Evolutionary conservation across 2,113 vertebrate species (phyloP), one percentile per base, ranked within the genome.

Genomic region (Trichomycterus rosablanca): DNA sequence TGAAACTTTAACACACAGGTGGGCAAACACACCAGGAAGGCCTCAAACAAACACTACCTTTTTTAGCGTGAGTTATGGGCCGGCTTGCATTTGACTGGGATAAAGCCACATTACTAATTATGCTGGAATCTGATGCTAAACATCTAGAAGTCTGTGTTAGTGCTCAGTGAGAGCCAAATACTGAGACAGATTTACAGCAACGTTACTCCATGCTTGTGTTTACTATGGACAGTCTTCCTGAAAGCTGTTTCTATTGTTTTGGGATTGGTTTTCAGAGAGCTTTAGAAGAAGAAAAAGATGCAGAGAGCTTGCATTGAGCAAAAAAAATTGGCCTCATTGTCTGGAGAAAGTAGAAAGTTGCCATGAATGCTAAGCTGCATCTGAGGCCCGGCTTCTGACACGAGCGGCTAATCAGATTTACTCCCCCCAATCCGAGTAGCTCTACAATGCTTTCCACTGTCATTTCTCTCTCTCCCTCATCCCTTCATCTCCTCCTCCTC

Each of bases 351-450:
- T 83, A 90, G 88, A 95, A 93, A 93, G 88, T 90, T 87, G 83
- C 87, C 89, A 86, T 86, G 84, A 92, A 93, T 90, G 89, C 91
- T 95, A 92, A 95, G 90, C 94, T 95, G 90, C 87, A 92, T 93
- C 92, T 92, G 91, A 88, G 81, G 89, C 91, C 91, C 92, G n/a
- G 90, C 89, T 93, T 93, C 93, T 97, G 94, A 95, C 94, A 95
- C 93, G 89, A 92, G 92, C 92, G 91, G 91, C 91, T 98, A 97
- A 98, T 98, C 94, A 97, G 92, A 98, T 98, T 98, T 95, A 89
- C 90, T 89, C 90, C 89, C 89, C 91, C 91, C 91, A 92, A 91
- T 89, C 92, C 85, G 64, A 84, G 76, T 86, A 88, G 87, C 89
- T 67, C 88, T 92, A 98, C 95, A 98, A 97, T 92, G 89, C 88